A percentile compares a stretch with the other conserved stretches of the same genome.
phyloP scores from a whole-genome alignment of 2,888 invertebrate species.

The Drosophila kambysellisi region DNA sequence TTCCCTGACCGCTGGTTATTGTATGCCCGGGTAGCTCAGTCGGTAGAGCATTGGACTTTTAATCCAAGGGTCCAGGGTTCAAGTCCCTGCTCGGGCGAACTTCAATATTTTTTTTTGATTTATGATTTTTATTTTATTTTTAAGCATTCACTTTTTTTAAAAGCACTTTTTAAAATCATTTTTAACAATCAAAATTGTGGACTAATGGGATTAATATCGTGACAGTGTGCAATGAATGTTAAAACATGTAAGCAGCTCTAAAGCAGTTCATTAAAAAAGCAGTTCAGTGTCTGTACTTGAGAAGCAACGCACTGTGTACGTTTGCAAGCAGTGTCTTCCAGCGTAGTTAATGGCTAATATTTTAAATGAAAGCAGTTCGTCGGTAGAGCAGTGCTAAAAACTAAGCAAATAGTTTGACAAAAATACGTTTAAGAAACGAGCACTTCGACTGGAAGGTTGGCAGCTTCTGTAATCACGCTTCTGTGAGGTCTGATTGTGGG shows the following conservation, averaged over 20 bases:
- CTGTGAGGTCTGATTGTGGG: constrained; percentile 96
- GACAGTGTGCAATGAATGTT: too few species aligned
- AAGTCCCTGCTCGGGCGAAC: constrained; percentile 85
- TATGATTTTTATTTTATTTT: constrained; percentile 27
- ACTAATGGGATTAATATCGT: neutral
- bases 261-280: neutral
- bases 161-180: neutral
- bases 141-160: constrained; percentile 11
- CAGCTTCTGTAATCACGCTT: constrained; percentile 99
- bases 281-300: neutral
- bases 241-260: neutral
- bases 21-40: constrained; percentile 85
- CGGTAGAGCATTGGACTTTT: constrained; percentile 86
- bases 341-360: neutral
- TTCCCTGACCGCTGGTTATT: neutral
- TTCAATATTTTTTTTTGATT: constrained; percentile 53
- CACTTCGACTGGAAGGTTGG: constrained; percentile 94
- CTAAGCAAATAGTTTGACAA: neutral
- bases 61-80: constrained; percentile 86
- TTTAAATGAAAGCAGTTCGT: neutral
- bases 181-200: neutral
- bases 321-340: neutral
- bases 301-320: neutral
- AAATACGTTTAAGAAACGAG: neutral
- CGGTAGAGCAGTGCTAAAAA: constrained; percentile 3